Base-by-base conservation (phyloP, 2,113 vertebrate genomes). In the Gobio gobio region DNA sequence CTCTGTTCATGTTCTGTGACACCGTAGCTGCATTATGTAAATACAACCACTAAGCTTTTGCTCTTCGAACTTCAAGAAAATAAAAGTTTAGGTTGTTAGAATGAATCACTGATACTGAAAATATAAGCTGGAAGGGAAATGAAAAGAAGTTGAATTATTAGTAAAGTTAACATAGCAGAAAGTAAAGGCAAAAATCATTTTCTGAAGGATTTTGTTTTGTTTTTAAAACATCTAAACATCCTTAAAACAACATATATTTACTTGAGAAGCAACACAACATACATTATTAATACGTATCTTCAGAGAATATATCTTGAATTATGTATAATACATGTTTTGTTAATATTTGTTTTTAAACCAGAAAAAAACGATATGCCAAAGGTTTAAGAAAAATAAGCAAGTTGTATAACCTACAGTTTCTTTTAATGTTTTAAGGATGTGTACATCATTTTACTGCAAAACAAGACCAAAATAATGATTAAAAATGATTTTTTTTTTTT, bases 391-490 rank as follows among this genome's bases (percentile, higher is more conserved):
- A 61, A 59, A 29, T 29, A 29, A 24, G 12, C 22, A 40, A 40
- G 36, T 5, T 4, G 4, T 26, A 61, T 26, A 64, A 64, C 29
- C 61, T 29, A 29, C 26, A 16, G 0, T 8, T 14, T 20, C 4
- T 72, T 72, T 72, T 49, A 8, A 49, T 74, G 43, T 74, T 74
- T 73, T 49, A 74, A 74, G 72, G n/a, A 74, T 49, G 43, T 74
- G 13, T 49, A 47, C 22, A 47, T 73, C 1, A 47, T 72, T 73
- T 6, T 40, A 40, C 22, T 24, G 12, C 14, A 73, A 45, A 73
- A 47, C 70, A 73, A 72, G 40, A 73, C 22, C n/a, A 47, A 45
- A 26, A 47, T 3, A 49, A 6, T 74, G 43, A 74, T 47, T n/a
- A 24, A 74, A 47, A 49, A 74, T 47, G 12, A 16, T 16, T 74